Conservation (phyloP, 2,797 vertebrate species). For the Cirrhinus mrigala region DNA sequence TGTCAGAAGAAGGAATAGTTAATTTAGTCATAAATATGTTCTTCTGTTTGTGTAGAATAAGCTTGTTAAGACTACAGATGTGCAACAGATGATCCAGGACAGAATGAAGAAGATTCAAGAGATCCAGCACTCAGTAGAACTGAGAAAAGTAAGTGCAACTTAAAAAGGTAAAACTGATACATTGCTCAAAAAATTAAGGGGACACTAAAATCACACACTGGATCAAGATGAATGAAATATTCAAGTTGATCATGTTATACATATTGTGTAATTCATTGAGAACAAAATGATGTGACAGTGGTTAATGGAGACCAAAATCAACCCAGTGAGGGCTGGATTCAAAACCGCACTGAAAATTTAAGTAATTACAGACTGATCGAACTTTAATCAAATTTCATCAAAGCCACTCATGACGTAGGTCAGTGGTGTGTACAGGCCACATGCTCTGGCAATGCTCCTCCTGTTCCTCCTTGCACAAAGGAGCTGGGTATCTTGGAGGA, state of each 20-base stretch:
- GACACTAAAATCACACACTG: neutral
- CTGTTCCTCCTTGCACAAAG: too few species aligned
- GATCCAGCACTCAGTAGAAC: neutral
- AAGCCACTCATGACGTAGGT: too few species aligned
- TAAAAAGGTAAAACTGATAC: neutral
- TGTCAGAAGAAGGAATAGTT: neutral
- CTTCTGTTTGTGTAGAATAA: neutral
- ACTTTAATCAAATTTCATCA: too few species aligned
- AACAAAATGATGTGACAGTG: neutral
- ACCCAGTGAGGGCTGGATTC: too few species aligned
- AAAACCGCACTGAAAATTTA: neutral
- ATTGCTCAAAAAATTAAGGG: neutral
- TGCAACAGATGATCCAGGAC: neutral
- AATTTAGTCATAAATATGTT: neutral
- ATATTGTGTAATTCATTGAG: neutral
- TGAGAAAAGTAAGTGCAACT: neutral
- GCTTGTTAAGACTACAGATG: neutral
- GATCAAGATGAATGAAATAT: neutral
- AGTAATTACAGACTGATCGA: too few species aligned
- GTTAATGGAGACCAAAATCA: neutral
- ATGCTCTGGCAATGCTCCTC: too few species aligned
- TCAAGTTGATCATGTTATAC: neutral
- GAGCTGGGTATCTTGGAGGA: too few species aligned
- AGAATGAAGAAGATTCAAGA: neutral
- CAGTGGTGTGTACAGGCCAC: too few species aligned